phyloP scores from a whole-genome alignment of 2,888 invertebrate species.

The Rotaria macrura region DNA sequence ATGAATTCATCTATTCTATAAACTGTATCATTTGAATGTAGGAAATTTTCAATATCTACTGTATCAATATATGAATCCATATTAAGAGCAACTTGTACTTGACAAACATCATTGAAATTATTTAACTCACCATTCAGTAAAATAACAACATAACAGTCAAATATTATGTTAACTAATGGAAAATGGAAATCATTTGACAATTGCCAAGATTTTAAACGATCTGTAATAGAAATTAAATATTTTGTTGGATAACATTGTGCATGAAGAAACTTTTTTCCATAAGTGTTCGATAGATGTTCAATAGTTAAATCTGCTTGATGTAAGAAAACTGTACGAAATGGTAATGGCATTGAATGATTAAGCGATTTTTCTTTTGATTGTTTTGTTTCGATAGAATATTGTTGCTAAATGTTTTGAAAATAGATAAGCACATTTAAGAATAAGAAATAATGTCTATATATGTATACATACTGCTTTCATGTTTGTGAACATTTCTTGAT shows the following conservation, averaged over 20 bases:
- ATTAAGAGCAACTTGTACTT: not conserved
- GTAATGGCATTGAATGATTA: not conserved
- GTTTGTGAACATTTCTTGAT: no score
- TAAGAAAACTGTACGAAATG: not conserved
- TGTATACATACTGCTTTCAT: no score
- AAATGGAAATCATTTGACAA: not conserved
- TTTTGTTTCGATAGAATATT: not conserved
- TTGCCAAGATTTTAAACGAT: not conserved
- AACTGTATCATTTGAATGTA: not conserved
- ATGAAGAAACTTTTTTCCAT: not conserved
- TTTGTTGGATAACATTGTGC: constrained; percentile 10
- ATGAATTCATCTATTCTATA: not conserved
- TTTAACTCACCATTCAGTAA: not conserved
- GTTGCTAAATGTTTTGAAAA: not conserved
- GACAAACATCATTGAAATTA: not conserved
- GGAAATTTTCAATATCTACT: not conserved
- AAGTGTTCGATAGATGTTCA: not conserved
- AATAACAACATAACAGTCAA: not conserved
- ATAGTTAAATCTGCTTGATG: not conserved
- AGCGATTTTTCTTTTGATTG: not conserved
- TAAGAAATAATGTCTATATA: no score
- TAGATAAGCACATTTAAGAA: no score
- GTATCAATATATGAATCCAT: not conserved
- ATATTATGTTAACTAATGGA: not conserved
- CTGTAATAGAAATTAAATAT: not conserved